phyloP scores from a whole-genome alignment of 2,888 invertebrate genomes.

The Iphiclides podalirius region DNA sequence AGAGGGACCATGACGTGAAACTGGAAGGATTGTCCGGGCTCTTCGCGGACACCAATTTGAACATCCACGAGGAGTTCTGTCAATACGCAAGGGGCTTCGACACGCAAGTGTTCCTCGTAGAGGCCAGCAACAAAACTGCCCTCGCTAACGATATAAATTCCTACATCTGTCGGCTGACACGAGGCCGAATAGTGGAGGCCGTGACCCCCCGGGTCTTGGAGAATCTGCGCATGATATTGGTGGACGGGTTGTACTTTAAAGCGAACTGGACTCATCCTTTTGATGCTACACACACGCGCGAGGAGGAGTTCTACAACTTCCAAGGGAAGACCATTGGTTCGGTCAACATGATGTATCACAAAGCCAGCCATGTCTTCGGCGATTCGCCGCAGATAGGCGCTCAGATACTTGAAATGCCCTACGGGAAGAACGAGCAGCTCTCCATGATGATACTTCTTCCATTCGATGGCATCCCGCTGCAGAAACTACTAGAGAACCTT shows the following conservation, averaged over 20 bases:
- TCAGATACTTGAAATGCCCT: constrained; percentile 84
- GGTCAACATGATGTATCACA: constrained; percentile 88
- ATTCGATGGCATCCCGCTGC: constrained; percentile 72
- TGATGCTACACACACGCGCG: constrained; percentile 76
- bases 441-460: constrained; percentile 84
- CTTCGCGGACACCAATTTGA: constrained; percentile 53
- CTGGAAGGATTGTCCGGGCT: constrained; percentile 56
- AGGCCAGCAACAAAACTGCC: constrained; percentile 74
- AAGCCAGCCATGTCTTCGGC: constrained; percentile 78
- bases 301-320: constrained; percentile 80
- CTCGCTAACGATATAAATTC: constrained; percentile 82
- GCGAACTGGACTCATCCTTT: constrained; percentile 86
- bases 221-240: constrained; percentile 77
- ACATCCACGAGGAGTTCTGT: constrained; percentile 64
- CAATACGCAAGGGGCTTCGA: constrained; percentile 66
- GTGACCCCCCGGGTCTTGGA: constrained; percentile 71
- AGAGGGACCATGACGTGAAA: constrained; percentile 48
- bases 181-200: constrained; percentile 83
- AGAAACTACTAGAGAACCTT: constrained; percentile 73
- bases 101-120: constrained; percentile 76
- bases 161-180: constrained; percentile 84
- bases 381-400: constrained; percentile 77
- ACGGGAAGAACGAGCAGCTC: constrained; percentile 80
- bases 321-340: constrained; percentile 72
- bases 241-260: constrained; percentile 86